These are phyloP conservation scores for Ectropis grisescens DNA, from an alignment of 1,140 invertebrate genomes.

Conservation along the genomic window DNA sequence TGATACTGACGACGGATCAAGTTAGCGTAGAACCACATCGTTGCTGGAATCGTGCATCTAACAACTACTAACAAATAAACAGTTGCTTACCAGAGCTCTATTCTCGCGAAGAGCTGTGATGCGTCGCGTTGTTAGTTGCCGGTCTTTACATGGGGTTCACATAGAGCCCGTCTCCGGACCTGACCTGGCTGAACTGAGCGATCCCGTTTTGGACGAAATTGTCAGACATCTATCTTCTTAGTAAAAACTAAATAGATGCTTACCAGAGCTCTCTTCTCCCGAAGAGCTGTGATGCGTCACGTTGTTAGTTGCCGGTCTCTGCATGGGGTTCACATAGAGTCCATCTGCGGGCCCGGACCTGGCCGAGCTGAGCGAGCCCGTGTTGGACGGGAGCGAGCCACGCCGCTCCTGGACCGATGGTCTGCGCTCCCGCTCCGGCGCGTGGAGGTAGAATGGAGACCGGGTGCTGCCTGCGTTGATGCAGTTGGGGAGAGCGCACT, in stretches of 20 bases:
- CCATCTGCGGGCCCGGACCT: conserved; percentile 79
- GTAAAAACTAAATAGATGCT: no score
- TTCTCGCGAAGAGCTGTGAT: conserved; percentile 55
- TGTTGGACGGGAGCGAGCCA: conserved; percentile 37
- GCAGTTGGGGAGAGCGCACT: conserved; percentile 70
- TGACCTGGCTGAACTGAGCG: conserved; percentile 59
- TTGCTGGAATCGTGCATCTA: no score
- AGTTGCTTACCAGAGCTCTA: conserved; percentile 62
- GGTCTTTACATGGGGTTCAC: conserved; percentile 82
- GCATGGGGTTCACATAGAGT: conserved; percentile 86
- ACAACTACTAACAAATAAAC: no score
- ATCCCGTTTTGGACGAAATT: conserved; percentile 28
- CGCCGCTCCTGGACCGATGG: conserved; percentile 28
- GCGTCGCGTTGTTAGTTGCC: conserved; percentile 25
- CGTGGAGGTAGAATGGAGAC: conserved; percentile 82
- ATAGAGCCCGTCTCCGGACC: conserved; percentile 82
- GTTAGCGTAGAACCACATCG: no score
- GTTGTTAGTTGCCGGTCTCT: conserved; percentile 39
- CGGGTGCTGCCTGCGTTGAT: conserved; percentile 62
- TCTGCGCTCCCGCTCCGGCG: conserved; percentile 61
- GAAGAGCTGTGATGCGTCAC: conserved; percentile 49
- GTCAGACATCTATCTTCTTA: background rate
- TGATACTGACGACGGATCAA: no score
- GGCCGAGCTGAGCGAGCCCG: conserved; percentile 55
- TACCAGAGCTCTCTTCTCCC: conserved; percentile 64